Evolutionary conservation across 2,888 invertebrate genomes (phyloP).

Genomic region (Mesorhabditis spiculigera): DNA sequence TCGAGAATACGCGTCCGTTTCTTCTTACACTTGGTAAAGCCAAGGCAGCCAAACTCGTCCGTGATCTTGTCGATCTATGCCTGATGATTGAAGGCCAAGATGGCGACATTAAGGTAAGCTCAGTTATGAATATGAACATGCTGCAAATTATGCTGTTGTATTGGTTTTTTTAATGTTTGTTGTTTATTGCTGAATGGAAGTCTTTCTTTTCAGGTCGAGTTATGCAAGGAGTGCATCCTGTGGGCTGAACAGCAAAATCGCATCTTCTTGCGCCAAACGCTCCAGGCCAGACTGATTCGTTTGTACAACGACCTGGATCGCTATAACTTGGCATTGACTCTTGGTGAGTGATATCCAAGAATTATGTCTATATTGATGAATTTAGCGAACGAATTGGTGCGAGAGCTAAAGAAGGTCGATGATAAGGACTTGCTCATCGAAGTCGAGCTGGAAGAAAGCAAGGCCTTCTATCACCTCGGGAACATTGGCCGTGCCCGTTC

Average conservation of each 20-base stretch:
- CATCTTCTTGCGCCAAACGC: constrained; percentile 89
- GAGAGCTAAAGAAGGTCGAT: constrained; percentile 94
- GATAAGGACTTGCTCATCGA: constrained; percentile 97
- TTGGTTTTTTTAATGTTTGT: too few species aligned
- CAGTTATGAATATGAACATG: not conserved
- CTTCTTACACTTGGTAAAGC: constrained; percentile 92
- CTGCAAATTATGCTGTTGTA: too few species aligned
- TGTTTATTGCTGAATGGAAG: too few species aligned
- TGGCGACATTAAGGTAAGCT: constrained; percentile 66
- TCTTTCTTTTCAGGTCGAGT: constrained; percentile 59
- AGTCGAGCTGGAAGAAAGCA: constrained; percentile 94
- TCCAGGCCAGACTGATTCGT: constrained; percentile 91
- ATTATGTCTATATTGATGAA: not conserved
- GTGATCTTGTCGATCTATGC: constrained; percentile 93
- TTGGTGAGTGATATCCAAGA: constrained; percentile 54
- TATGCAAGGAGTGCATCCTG: constrained; percentile 84
- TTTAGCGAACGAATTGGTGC: constrained; percentile 70
- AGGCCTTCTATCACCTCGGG: constrained; percentile 89
- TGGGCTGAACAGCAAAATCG: constrained; percentile 97
- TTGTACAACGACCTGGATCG: constrained; percentile 69
- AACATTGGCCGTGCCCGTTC: constrained; percentile 76
- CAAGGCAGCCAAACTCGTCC: constrained; percentile 95
- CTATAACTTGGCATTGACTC: constrained; percentile 54
- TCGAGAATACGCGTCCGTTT: constrained; percentile 79
- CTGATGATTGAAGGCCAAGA: constrained; percentile 92